Conservation (phyloP, 2,797 vertebrate genomes). For the Chromis chromis region DNA sequence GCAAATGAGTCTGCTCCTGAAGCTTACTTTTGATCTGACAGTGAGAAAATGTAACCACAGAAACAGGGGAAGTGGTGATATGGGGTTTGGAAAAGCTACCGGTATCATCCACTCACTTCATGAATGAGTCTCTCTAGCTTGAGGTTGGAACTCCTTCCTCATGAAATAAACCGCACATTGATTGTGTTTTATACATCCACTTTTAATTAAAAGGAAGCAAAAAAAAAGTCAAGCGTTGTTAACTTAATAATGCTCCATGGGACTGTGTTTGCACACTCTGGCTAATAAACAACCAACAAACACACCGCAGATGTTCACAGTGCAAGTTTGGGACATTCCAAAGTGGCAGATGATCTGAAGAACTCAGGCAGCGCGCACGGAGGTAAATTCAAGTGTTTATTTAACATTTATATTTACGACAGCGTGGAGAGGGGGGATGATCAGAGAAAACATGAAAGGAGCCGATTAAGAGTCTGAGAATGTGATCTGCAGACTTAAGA, state of each 20-base stretch:
- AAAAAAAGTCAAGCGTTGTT: conserved; percentile 14
- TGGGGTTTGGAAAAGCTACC: background rate
- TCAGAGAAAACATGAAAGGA: background rate
- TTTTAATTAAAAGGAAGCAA: conserved; percentile 10
- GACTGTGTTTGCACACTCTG: conserved; percentile 1
- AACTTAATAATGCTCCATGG: conserved; percentile 1
- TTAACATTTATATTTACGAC: background rate
- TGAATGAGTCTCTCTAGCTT: background rate
- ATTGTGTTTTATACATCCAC: conserved; percentile 11
- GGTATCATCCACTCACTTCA: background rate
- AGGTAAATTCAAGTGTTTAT: background rate
- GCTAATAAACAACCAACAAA: conserved; percentile 21
- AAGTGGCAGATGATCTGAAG: background rate
- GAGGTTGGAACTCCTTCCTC: background rate
- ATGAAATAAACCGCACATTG: conserved; percentile 5
- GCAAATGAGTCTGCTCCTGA: background rate
- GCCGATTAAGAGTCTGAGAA: conserved; percentile 27
- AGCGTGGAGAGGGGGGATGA: background rate
- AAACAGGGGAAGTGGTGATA: conserved; percentile 8
- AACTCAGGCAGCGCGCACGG: too few relatives aligned
- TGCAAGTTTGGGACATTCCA: background rate
- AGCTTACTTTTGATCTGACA: background rate
- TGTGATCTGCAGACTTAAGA: conserved; percentile 36
- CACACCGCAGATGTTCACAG: conserved; percentile 12
- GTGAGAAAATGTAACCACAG: background rate